Base-by-base conservation (phyloP, 2,797 vertebrate genomes). In the Acestrorhynchus altus region DNA sequence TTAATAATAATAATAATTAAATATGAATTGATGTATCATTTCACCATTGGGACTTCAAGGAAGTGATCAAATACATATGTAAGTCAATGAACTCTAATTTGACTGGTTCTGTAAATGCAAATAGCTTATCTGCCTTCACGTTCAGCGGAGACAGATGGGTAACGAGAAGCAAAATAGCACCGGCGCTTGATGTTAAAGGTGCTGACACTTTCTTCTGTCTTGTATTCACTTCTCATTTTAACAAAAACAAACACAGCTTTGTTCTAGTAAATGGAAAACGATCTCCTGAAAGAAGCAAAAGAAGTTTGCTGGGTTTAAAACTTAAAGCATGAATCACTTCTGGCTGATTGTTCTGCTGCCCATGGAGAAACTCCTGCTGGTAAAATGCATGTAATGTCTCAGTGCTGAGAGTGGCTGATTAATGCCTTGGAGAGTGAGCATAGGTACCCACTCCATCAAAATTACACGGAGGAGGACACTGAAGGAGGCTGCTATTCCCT, bases 361-460 rank as follows among this genome's bases (percentile, higher is more conserved):
- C 65, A 56, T 57, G 49, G 80, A 86, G 81, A 72, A 81, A 85
- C 78, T 74, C 77, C 69, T 76, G 79, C 69, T 84, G 70, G 83
- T 80, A 57, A 76, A 81, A 88, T 87, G 79, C 78, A 67, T 67
- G 81, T 69, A 40, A 76, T 49, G 78, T 87, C 71, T 76, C 65
- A 81, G 40, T 68, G 76, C 72, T 72, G 73, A 64, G 69, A 59
- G 76, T 54, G 35, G 42, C 72, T 88, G 86, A 89, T 90, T 89
- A 90, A 89, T 90, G 80, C 77, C 67, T 31, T 26, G 28, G 73
- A 86, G 86, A 81, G 46, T 74, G 60, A 74, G 75, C 80, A 82
- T 70, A 86, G 87, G 83, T 78, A 83, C 78, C 65, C 72, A 82
- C 72, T 88, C 84, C 82, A 86, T 88, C 86, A 85, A 74, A 86